A percentile compares a stretch with the other conserved stretches of the same genome.
Conservation (phyloP, 2,113 vertebrate genomes). For the Gavialis gangeticus region DNA sequence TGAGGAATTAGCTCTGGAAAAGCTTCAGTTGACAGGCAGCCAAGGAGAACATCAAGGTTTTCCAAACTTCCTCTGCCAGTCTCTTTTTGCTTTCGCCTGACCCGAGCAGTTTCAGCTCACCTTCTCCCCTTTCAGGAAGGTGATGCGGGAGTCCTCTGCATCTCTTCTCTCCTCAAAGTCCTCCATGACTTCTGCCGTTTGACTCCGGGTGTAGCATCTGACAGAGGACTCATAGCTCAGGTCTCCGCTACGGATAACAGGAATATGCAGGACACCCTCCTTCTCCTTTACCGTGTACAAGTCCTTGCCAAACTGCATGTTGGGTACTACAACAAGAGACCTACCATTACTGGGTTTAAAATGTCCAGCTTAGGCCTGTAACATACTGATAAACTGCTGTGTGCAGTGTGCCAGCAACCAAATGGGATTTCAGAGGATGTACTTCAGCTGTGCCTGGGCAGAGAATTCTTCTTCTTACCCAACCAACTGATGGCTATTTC, state of each 20-base stretch:
- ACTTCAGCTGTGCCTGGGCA: not conserved
- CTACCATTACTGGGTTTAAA: no score
- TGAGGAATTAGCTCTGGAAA: not conserved
- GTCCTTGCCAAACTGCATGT: slow-evolving; percentile 95
- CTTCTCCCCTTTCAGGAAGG: slow-evolving; percentile 94
- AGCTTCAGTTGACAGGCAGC: not conserved
- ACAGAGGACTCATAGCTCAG: slow-evolving; percentile 92
- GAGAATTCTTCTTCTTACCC: not conserved
- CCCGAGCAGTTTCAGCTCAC: slow-evolving; percentile 62
- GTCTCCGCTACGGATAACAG: slow-evolving; percentile 89
- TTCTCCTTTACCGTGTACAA: slow-evolving; percentile 87
- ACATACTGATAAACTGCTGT: not conserved
- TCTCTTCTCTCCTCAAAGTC: slow-evolving; percentile 94
- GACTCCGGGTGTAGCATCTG: slow-evolving; percentile 91
- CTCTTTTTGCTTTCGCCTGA: rapidly evolving
- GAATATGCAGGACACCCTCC: slow-evolving; percentile 85
- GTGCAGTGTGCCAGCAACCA: not conserved
- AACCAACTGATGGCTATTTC: not conserved
- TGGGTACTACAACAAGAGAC: slow-evolving; percentile 85
- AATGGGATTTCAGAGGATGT: not conserved
- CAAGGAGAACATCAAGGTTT: not conserved
- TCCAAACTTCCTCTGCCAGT: not conserved
- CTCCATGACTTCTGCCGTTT: slow-evolving; percentile 88
- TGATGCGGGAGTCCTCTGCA: slow-evolving; percentile 88
- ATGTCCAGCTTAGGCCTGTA: rapidly evolving